Conservation (phyloP, 2,888 invertebrate genomes). For the Ectropis crepuscularia region DNA sequence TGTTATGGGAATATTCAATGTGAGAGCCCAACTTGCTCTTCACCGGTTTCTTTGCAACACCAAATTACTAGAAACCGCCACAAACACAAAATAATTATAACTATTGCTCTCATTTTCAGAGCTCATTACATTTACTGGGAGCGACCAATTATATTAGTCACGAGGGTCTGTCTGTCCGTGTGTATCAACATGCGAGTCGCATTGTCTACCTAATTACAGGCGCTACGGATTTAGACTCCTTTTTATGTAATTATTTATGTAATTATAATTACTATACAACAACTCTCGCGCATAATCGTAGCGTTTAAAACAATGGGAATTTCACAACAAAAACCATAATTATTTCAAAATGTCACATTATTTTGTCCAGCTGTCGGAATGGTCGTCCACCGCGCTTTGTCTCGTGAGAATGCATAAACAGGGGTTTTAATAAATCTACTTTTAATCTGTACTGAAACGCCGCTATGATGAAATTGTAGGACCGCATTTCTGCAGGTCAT, state of each 20-base stretch:
- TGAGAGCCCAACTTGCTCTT: neutral
- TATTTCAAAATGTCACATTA: slow-evolving; percentile 66
- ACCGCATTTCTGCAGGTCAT: slow-evolving; percentile 34
- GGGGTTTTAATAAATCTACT: slow-evolving; percentile 36
- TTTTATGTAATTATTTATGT: slow-evolving; percentile 30
- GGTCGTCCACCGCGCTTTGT: slow-evolving; percentile 42
- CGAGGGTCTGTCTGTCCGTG: slow-evolving; percentile 19
- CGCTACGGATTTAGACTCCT: slow-evolving; percentile 24
- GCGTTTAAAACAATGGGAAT: slow-evolving; percentile 41
- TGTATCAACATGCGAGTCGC: slow-evolving; percentile 9
- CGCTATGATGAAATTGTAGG: slow-evolving; percentile 5
- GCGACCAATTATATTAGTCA: slow-evolving; percentile 17
- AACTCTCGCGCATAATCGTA: slow-evolving; percentile 39
- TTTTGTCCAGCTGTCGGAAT: slow-evolving; percentile 46
- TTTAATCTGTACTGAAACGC: slow-evolving; percentile 26
- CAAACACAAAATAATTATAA: slow-evolving; percentile 6
- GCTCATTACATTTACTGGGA: slow-evolving; percentile 24
- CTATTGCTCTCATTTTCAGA: slow-evolving; percentile 10
- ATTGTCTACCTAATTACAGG: slow-evolving; percentile 24
- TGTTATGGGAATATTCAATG: no score
- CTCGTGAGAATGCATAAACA: slow-evolving; percentile 51
- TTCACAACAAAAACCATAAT: slow-evolving; percentile 47
- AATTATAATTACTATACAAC: slow-evolving; percentile 37
- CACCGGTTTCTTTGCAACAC: neutral
- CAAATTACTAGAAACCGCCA: neutral